A percentile compares a stretch with the other conserved stretches of the same genome.
Evolutionary conservation across 2,888 invertebrate genomes (phyloP).

Genomic region (Hyppa rectilinea): DNA sequence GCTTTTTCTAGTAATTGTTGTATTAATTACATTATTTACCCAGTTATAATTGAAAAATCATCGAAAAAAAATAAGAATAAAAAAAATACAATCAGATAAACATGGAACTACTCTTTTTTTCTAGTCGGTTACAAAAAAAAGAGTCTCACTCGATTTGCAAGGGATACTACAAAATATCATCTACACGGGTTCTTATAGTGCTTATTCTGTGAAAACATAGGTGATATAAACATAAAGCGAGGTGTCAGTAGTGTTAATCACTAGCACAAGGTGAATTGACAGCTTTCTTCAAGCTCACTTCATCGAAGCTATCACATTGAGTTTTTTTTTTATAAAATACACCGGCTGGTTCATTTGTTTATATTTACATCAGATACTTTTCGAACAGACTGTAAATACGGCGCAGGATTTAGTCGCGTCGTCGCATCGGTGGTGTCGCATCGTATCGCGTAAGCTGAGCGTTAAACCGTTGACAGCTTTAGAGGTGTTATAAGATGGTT

Average conservation of each 20-base stretch:
- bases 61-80: not conserved
- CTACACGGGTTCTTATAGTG: no score
- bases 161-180: not conserved
- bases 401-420: not conserved
- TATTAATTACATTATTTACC: not conserved
- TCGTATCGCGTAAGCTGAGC: conserved; percentile 3
- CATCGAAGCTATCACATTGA: no score
- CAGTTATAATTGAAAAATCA: not conserved
- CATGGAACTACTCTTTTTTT: not conserved
- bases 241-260: no score
- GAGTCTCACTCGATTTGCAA: not conserved
- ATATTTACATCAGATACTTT: not conserved
- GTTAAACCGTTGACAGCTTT: conserved; percentile 37
- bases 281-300: no score
- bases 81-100: not conserved
- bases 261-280: no score
- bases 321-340: no score
- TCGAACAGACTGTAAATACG: not conserved
- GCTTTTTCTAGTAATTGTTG: not conserved
- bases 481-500: conserved; percentile 16
- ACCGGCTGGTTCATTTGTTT: not conserved
- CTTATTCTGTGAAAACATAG: no score
- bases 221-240: no score
- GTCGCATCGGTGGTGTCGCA: conserved; percentile 9
- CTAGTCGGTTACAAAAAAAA: not conserved